These are phyloP conservation scores for Yponomeuta sedellus DNA, from an alignment of 2,888 invertebrate genomes.

Conservation along the genomic window DNA sequence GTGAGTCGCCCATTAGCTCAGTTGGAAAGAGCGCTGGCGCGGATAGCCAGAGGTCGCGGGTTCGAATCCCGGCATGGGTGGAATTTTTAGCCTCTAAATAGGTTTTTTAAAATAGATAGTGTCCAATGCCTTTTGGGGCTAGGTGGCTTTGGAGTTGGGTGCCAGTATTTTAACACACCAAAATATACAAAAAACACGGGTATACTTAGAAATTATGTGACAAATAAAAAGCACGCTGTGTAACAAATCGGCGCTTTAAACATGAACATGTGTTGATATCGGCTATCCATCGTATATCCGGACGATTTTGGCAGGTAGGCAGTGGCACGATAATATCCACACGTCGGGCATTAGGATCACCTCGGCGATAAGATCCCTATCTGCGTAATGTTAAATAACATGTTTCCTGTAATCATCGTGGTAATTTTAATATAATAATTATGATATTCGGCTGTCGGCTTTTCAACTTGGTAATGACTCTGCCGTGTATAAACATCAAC, in stretches of 20 bases:
- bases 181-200: background rate
- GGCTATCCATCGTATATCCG: slow-evolving; percentile 17
- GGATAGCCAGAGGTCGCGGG: no score
- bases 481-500: background rate
- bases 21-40: no score
- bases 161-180: background rate
- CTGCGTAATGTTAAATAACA: slow-evolving; percentile 70
- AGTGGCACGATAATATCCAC: slow-evolving; percentile 66
- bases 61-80: no score
- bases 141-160: background rate
- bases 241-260: slow-evolving; percentile 7
- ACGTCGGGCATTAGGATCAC: slow-evolving; percentile 68
- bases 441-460: slow-evolving; percentile 60
- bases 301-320: slow-evolving; percentile 37
- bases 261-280: slow-evolving; percentile 16
- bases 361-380: slow-evolving; percentile 65
- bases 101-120: no score
- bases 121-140: no score
- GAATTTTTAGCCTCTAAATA: no score
- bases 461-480: slow-evolving; percentile 48
- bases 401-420: slow-evolving; percentile 73
- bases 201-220: background rate
- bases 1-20: no score
- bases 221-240: background rate
- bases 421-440: slow-evolving; percentile 74